These are phyloP conservation scores for Brachionus sp. DNA, from an alignment of 1,140 invertebrate genomes.

Conservation along the genomic window DNA sequence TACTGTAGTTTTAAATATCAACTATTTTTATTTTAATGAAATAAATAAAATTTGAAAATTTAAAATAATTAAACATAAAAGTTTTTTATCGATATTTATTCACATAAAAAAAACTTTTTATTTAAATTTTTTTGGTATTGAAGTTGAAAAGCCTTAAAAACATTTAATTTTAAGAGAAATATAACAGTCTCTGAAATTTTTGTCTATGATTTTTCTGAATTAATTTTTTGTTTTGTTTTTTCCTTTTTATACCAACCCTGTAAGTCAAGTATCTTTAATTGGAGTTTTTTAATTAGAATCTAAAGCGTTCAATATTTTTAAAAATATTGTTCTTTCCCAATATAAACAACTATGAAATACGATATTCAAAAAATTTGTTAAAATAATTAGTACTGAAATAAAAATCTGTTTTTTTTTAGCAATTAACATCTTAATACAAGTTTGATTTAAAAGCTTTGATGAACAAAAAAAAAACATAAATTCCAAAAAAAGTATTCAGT, in stretches of 20 bases:
- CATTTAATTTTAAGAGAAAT: not conserved
- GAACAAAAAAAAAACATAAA: not conserved
- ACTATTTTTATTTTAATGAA: no score
- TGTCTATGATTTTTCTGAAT: not conserved
- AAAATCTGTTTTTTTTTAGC: not conserved
- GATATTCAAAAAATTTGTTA: not conserved
- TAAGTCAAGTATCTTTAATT: not conserved
- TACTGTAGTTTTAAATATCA: no score
- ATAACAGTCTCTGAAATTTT: not conserved
- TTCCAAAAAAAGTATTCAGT: not conserved
- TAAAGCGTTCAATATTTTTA: not conserved
- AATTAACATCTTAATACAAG: not conserved
- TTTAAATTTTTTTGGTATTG: no score
- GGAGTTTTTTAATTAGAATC: not conserved
- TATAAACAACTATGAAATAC: not conserved
- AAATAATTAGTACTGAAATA: not conserved
- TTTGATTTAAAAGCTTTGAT: not conserved
- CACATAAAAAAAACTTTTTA: no score
- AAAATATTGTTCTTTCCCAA: not conserved
- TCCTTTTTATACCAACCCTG: not conserved
- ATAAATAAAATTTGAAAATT: no score
- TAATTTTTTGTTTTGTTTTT: not conserved
- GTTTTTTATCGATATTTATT: no score
- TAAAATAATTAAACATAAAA: no score
- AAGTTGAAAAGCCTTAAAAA: no score